These are phyloP conservation scores for Drosophila micromelanica DNA, from an alignment of 1,140 invertebrate species.

Conservation along the genomic window DNA sequence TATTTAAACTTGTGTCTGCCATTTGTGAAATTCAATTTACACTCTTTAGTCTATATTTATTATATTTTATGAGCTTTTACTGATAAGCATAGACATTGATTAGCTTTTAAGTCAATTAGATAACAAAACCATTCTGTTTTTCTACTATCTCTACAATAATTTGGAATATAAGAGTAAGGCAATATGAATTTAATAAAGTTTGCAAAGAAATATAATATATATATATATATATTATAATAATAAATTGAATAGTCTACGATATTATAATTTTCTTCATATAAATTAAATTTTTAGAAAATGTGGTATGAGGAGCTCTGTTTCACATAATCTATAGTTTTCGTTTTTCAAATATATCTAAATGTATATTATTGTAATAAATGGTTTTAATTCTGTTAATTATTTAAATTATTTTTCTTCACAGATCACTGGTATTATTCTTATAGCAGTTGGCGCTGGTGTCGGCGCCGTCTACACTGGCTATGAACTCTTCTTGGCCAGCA, in stretches of 20 bases:
- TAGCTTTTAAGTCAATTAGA: constrained; percentile 9
- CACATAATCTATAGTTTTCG: too few species aligned
- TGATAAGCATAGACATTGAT: constrained; percentile 28
- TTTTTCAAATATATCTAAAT: too few species aligned
- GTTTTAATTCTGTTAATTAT: too few species aligned
- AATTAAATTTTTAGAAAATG: too few species aligned
- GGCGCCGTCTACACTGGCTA: constrained; percentile 88
- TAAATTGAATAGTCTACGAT: too few species aligned
- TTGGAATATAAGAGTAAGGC: not conserved
- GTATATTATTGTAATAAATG: too few species aligned
- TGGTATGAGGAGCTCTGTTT: too few species aligned
- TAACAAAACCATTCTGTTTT: constrained; percentile 5
- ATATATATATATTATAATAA: too few species aligned
- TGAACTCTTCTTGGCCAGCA: constrained; percentile 87
- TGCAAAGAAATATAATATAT: too few species aligned
- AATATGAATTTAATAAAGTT: too few species aligned
- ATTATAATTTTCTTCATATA: too few species aligned
- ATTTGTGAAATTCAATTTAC: constrained; percentile 1
- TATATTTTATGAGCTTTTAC: not conserved
- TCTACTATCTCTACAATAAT: not conserved
- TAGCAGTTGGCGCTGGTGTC: constrained; percentile 88
- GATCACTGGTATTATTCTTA: constrained; percentile 89
- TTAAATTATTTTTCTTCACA: constrained; percentile 67
- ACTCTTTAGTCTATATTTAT: constrained; percentile 11
- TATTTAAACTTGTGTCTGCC: not conserved